Conservation (phyloP, 1,140 invertebrate genomes). For the Magallana angulata region DNA sequence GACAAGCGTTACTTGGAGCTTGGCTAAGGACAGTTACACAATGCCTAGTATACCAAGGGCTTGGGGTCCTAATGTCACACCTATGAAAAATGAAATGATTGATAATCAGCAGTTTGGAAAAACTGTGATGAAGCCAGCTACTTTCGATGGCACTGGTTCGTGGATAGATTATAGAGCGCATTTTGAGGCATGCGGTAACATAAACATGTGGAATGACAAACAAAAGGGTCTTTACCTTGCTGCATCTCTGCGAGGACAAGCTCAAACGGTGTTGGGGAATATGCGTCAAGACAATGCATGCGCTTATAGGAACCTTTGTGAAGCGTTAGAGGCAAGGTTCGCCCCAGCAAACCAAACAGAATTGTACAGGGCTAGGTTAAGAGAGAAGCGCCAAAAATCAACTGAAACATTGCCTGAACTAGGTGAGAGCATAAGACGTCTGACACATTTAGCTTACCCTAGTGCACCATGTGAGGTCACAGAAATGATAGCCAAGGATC, state of each 20-base stretch:
- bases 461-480: slow-evolving; percentile 44
- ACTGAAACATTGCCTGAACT: slow-evolving; percentile 54
- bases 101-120: neutral
- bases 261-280: slow-evolving; percentile 24
- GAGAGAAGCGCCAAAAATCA: slow-evolving; percentile 51
- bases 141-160: slow-evolving; percentile 49
- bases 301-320: neutral
- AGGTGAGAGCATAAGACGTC: slow-evolving; percentile 54
- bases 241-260: slow-evolving; percentile 42
- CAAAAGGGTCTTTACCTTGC: slow-evolving; percentile 52
- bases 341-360: slow-evolving; percentile 54
- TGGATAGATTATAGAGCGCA: slow-evolving; percentile 56
- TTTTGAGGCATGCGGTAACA: slow-evolving; percentile 51
- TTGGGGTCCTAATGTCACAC: neutral
- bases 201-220: slow-evolving; percentile 38
- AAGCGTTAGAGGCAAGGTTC: slow-evolving; percentile 50
- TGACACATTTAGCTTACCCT: slow-evolving; percentile 55
- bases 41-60: neutral
- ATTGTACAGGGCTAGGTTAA: slow-evolving; percentile 50
- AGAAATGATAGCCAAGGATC: slow-evolving; percentile 58
- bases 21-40: neutral
- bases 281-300: neutral
- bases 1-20: neutral
- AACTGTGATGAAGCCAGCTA: slow-evolving; percentile 37
- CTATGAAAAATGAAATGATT: neutral